A percentile compares a stretch with the other conserved stretches of the same genome.
Evolutionary conservation across 1,140 invertebrate species (phyloP).

Genomic region (Paraescarpia echinospica): DNA sequence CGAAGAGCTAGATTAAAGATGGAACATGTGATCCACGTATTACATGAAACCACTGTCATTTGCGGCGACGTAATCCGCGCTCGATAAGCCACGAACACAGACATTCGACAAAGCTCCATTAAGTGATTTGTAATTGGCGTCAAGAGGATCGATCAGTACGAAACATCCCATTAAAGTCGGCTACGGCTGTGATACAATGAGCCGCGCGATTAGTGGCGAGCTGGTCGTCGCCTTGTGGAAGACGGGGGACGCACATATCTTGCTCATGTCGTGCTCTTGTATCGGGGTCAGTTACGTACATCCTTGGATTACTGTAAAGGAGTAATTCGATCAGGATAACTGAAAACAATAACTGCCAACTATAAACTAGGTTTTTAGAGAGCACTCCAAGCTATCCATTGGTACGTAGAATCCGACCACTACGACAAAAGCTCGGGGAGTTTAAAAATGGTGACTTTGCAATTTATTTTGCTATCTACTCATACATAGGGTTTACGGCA

Average conservation of each 20-base stretch:
- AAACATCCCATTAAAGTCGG: background rate
- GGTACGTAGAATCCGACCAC: background rate
- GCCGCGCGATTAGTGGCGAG: background rate
- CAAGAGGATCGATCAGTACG: background rate
- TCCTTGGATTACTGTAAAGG: background rate
- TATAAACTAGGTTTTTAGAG: background rate
- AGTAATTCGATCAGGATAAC: background rate
- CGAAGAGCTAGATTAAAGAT: background rate
- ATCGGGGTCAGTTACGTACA: background rate
- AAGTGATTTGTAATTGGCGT: constrained; percentile 1
- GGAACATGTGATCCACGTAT: background rate
- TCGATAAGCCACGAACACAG: background rate
- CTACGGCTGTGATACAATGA: background rate
- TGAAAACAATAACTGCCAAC: background rate
- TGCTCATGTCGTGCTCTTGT: background rate
- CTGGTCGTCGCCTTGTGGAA: background rate
- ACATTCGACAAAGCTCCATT: background rate
- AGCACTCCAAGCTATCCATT: too few relatives aligned
- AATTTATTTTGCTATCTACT: background rate
- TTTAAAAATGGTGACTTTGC: background rate
- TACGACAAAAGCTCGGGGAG: background rate
- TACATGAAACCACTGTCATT: background rate
- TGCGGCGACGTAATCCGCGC: background rate
- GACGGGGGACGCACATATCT: too few relatives aligned
- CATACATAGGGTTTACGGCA: too few relatives aligned